Conservation (phyloP, 1,140 invertebrate species). For the Schlechtendalia chinensis region DNA sequence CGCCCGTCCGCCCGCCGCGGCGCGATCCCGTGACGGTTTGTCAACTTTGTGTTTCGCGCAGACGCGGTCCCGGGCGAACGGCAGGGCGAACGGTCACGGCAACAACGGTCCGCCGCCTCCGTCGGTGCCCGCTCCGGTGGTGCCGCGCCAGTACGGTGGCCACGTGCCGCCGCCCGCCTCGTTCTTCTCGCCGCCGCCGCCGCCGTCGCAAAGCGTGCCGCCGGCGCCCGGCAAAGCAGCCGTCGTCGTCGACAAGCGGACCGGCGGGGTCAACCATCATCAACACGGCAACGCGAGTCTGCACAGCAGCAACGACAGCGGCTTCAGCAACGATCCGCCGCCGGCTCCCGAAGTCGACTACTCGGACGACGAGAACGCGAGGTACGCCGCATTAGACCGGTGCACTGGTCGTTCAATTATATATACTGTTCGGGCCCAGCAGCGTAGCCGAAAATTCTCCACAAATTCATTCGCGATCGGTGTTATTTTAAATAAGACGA, state of each 20-base stretch:
- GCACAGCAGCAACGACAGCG: conserved; percentile 87
- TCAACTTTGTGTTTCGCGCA: not conserved
- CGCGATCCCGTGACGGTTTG: no score
- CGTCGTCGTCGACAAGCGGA: not conserved
- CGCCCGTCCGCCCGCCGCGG: no score
- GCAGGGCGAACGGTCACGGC: conserved; percentile 37
- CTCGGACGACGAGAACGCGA: conserved; percentile 79
- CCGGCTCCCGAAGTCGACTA: conserved; percentile 86
- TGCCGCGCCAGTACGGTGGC: conserved; percentile 46
- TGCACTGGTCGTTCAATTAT: no score
- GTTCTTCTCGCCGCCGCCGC: conserved; percentile 46
- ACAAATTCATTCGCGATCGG: no score
- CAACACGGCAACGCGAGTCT: conserved; percentile 68
- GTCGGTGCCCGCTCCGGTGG: conserved; percentile 53
- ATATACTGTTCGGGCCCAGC: no score
- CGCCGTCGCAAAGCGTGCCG: not conserved
- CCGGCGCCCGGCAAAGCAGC: conserved; percentile 37
- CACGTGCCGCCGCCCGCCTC: conserved; percentile 13
- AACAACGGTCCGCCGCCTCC: conserved; percentile 52
- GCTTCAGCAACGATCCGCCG: conserved; percentile 84
- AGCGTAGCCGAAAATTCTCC: no score
- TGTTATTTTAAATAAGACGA: no score
- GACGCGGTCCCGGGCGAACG: not conserved
- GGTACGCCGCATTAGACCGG: no score
- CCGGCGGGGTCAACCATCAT: conserved; percentile 13